phyloP scores from a whole-genome alignment of 2,797 vertebrate species.

The Karalla daura region DNA sequence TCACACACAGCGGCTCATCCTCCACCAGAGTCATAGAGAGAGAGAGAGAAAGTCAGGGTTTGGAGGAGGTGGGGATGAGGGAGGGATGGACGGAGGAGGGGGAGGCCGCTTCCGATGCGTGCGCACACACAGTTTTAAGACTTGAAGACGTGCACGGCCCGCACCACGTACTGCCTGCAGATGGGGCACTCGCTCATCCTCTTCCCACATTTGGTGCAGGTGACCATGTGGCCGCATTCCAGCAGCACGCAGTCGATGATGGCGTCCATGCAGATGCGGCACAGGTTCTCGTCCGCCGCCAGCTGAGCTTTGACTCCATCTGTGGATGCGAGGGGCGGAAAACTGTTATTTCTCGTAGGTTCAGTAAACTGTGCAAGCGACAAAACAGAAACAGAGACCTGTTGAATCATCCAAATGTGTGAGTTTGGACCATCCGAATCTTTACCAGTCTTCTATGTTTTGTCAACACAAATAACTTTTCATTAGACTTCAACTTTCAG shows the following conservation, averaged over 20 bases:
- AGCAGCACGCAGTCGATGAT: constrained; percentile 97
- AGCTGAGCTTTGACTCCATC: constrained; percentile 89
- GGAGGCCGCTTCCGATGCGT: constrained; percentile 6
- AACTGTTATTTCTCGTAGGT: not conserved
- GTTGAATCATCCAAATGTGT: no score
- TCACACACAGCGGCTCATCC: constrained; percentile 65
- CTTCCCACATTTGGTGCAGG: constrained; percentile 98
- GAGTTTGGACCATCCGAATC: no score
- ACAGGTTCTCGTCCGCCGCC: constrained; percentile 92
- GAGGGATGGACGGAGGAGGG: no score
- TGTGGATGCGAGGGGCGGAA: constrained; percentile 68
- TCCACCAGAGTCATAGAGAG: no score
- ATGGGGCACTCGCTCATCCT: constrained; percentile 99
- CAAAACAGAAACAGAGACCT: not conserved
- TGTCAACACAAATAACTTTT: no score
- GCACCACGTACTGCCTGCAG: constrained; percentile 97
- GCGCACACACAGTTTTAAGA: constrained; percentile 80
- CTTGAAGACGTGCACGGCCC: constrained; percentile 98
- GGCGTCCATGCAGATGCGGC: constrained; percentile 98
- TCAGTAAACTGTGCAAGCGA: constrained; percentile 5
- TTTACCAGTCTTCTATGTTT: no score
- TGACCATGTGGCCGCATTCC: constrained; percentile 99
- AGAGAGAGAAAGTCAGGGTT: constrained; percentile 40
- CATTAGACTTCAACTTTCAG: no score
- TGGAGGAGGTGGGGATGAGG: constrained; percentile 16